Base-by-base conservation (phyloP, 2,113 vertebrate species). In the Acrocephalus kingi region DNA sequence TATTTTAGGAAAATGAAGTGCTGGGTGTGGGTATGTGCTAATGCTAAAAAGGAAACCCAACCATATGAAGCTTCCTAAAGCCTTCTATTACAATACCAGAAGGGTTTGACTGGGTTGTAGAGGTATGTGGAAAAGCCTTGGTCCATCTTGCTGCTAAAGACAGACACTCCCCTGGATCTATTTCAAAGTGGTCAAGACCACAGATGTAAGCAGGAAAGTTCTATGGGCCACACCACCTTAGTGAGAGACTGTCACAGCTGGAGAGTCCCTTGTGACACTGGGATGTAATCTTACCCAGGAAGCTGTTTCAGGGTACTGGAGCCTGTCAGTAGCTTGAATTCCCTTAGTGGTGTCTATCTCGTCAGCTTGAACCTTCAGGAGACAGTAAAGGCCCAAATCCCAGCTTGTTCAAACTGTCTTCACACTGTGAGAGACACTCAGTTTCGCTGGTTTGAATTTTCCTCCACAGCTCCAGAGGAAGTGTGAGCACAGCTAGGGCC, bases 1-100 rank as follows among this genome's bases (percentile, higher is more conserved):
- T 92, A 81, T 96, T 90, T 95, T 95, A 88, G 89, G 85, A 88
- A 91, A 94, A 76, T 61, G 49, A 94, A 95, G 79, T 37, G 31
- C 75, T 80, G 63, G 75, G 49, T 94, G 78, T 83, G 74, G 78
- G 72, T 76, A 93, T 73, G 84, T 91, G 84, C 87, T 91, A 79
- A 72, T 87, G 45, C 45, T 85, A 76, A 82, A 93, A 84, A 75
- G 54, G 87, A 91, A 91, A 61, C 58, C 48, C 59, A 89, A 73
- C 84, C n/a, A 68, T 87, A 55, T 43, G 67, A 86, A 88, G 64
- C 68, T 86, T 95, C 78, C 51, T 90, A 61, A 80, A 93, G 55
- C 73, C 76, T 68, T 82, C 7, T 54, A 77, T 84, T 90, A 82
- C 81, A 93, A 84, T 62, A 61, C 52, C 8, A 12, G 52, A 72